These are phyloP conservation scores for Drosophila prolongata DNA, from an alignment of 2,888 invertebrate species.

Conservation along the genomic window DNA sequence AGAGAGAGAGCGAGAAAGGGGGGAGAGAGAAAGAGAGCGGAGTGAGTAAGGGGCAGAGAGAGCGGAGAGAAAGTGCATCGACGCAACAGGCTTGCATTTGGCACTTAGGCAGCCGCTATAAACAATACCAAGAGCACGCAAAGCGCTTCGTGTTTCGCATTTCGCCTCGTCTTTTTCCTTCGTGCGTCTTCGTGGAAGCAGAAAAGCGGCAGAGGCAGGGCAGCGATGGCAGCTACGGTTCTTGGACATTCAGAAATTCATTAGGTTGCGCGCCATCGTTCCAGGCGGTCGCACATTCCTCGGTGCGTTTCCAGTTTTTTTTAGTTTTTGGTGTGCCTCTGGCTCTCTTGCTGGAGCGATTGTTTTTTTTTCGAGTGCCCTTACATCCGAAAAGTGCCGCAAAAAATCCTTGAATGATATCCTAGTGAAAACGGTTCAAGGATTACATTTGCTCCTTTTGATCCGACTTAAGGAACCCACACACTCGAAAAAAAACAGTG, in stretches of 20 bases:
- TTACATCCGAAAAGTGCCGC: conserved; percentile 40
- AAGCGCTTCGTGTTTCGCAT: conserved; percentile 10
- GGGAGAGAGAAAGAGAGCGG: conserved; percentile 1
- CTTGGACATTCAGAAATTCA: conserved; percentile 65
- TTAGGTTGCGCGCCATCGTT: conserved; percentile 85
- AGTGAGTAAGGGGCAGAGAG: conserved; percentile 6
- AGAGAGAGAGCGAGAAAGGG: not conserved
- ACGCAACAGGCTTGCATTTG: conserved; percentile 59
- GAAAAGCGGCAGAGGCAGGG: too few species aligned
- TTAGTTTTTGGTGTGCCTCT: not conserved
- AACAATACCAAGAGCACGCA: conserved; percentile 45
- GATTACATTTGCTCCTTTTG: conserved; percentile 23
- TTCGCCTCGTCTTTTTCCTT: not conserved
- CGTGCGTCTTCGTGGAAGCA: conserved; percentile 23
- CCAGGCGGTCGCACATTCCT: conserved; percentile 83
- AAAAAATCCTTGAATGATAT: not conserved
- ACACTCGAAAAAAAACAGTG: conserved; percentile 2
- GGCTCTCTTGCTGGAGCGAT: conserved; percentile 27
- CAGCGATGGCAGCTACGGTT: conserved; percentile 54
- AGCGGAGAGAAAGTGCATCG: conserved; percentile 20
- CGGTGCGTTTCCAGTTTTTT: conserved; percentile 64
- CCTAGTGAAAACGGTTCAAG: conserved; percentile 9
- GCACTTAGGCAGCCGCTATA: conserved; percentile 45
- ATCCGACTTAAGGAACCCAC: conserved; percentile 6
- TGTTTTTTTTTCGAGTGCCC: conserved; percentile 49